Percentiles rank a stretch among this genome's conserved stretches.
Conservation (phyloP, 2,888 invertebrate genomes). For the Watsonalla cultraria region DNA sequence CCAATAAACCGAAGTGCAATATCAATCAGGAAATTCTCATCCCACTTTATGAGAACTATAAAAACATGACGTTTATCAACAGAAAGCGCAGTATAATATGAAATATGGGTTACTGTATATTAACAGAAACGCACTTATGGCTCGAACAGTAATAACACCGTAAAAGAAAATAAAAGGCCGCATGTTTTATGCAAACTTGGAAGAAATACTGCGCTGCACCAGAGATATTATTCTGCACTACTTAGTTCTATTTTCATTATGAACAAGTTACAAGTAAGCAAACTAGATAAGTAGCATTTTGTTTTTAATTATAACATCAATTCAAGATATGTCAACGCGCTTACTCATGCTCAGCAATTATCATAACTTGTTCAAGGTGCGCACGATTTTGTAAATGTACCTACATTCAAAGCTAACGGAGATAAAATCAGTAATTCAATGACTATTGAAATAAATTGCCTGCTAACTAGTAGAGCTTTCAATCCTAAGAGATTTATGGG, state of each 20-base stretch:
- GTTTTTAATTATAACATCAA: background rate
- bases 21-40: slow-evolving; percentile 52
- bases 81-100: slow-evolving; percentile 21
- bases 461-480: slow-evolving; percentile 35
- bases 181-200: background rate
- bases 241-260: background rate
- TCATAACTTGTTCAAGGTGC: slow-evolving; percentile 27
- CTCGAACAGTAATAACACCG: background rate
- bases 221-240: background rate
- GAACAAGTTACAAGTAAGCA: background rate
- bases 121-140: slow-evolving; percentile 15
- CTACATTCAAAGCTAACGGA: slow-evolving; percentile 27
- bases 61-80: slow-evolving; percentile 38
- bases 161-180: background rate
- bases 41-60: slow-evolving; percentile 48
- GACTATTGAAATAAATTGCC: slow-evolving; percentile 46
- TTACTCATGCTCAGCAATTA: slow-evolving; percentile 21
- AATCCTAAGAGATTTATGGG: slow-evolving; percentile 18
- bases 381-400: slow-evolving; percentile 42
- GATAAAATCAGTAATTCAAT: slow-evolving; percentile 39
- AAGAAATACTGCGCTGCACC: background rate
- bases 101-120: slow-evolving; percentile 24
- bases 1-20: slow-evolving; percentile 47
- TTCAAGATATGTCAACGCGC: slow-evolving; percentile 1
- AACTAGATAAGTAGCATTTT: background rate